Conservation (phyloP, 2,888 invertebrate genomes). For the Prosopocoilus inquinatus region DNA sequence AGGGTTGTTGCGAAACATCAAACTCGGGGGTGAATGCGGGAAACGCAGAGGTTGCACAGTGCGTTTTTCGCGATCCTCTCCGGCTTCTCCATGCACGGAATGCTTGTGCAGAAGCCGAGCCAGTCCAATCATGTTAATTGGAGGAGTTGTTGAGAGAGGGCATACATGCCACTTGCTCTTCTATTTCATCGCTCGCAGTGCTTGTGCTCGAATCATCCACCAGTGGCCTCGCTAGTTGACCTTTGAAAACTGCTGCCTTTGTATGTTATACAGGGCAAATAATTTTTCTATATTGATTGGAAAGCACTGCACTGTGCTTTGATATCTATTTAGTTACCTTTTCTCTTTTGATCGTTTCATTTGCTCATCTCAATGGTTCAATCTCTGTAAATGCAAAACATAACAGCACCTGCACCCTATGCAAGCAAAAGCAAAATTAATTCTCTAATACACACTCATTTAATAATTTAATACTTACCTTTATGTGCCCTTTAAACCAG, state of each 20-base stretch:
- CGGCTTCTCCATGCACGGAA: neutral
- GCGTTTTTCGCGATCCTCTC: neutral
- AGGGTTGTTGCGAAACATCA: constrained; percentile 1
- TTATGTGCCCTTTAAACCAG: too few relatives aligned
- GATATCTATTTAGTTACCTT: neutral
- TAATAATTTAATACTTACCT: too few relatives aligned
- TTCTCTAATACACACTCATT: too few relatives aligned
- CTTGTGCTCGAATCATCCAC: constrained; percentile 17
- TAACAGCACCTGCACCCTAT: too few relatives aligned
- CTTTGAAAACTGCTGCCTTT: constrained; percentile 5
- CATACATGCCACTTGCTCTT: constrained; percentile 24
- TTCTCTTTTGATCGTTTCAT: neutral
- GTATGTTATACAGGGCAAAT: neutral
- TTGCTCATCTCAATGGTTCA: neutral
- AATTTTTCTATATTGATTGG: constrained; percentile 1
- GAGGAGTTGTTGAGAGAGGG: constrained; percentile 28
- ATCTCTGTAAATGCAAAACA: too few relatives aligned
- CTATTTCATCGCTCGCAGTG: constrained; percentile 17
- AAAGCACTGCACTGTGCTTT: neutral
- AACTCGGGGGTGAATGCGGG: neutral
- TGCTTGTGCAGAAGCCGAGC: constrained; percentile 4
- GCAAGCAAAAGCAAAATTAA: too few relatives aligned
- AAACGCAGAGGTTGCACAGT: neutral
- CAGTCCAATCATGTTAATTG: constrained; percentile 40
- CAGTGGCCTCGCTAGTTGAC: constrained; percentile 18